Base-by-base conservation (phyloP, 2,888 invertebrate species). In the Sabellastarte sp. region DNA sequence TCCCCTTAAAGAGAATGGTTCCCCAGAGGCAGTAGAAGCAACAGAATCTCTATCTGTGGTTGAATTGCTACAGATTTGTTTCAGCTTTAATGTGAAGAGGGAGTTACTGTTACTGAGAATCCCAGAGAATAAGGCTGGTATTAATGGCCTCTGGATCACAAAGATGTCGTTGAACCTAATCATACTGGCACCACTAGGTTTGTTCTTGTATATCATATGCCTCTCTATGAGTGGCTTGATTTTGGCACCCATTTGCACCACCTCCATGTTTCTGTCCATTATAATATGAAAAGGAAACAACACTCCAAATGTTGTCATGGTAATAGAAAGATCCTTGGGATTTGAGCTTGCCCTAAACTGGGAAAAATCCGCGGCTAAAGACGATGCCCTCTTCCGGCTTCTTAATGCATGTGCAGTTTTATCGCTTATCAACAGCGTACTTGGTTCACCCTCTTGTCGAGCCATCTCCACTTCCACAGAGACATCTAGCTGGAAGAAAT, bases 51-150 rank as follows among this genome's bases (percentile, higher is more conserved):
- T n/a, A n/a, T n/a, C n/a, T n/a, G n/a, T n/a, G 20, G 41, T 41
- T 15, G 10, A 20, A 20, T 41, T 41, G 41, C 10, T 10, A n/a
- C n/a, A n/a, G n/a, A n/a, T n/a, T n/a, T n/a, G n/a, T 41, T 41
- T 41, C 10, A 41, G 20, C 20, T 41, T 41, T 20, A 41, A 41
- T 15, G 10, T 94, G 82, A 95, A 95, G 58, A 95, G 93, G 3
- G 95, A 94, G 84, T 95, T 95, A 82, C 95, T 95, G 85, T 95
- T 95, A 1, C 94, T 90, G 70, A 95, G 85, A 69, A 95, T 92
- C 81, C 93, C 93, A 73, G 91, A 90, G 80, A 94, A 95, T 28
- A 91, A 93, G 85, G 95, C 88, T 76, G 93, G 93, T 84, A 95
- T 87, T 82, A 94, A 94, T 5, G 95, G 95, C 63, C 95, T 89